Evolutionary conservation across 2,113 vertebrate species (phyloP), one percentile per base, ranked within the genome.

Genomic region (Lota lota): DNA sequence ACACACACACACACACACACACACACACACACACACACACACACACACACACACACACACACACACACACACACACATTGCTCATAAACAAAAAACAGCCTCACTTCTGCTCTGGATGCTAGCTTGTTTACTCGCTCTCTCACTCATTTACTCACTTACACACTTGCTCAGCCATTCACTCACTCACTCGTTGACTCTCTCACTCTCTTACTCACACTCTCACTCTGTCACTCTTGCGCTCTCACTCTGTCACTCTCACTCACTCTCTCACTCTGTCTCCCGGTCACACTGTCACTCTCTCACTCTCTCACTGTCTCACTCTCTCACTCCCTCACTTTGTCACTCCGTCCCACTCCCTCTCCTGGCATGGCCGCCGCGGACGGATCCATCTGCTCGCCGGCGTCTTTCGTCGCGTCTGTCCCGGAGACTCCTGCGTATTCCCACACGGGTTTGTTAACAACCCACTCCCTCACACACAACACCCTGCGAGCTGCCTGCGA

Each of bases 341-440:
- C 16, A 53, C 50, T 22, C 63, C 14, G 8, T 53, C 36, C 20
- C 19, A 14, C 19, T 20, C 36, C 20, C 65, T 53, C 51, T 12
- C 53, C 28, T 10, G 21, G 56, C 71, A 10, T 47, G 57, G 50
- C 66, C 11, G 50, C 10, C 5, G 17, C 11, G 12, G 57, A 20
- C 11, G 11, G n/a, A 70, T 87, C 89, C 86, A 90, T 89, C 88
- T 91, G 87, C 82, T 87, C 3, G 62, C 1, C 69, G 79, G 66
- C 58, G 4, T 87, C 84, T 84, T 79, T 85, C 81, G 28, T 67
- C 82, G 63, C 81, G 62, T 85, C 79, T 80, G 40, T 83, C 78
- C 22, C 59, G 68, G 65, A 1, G 74, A 73, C 76, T 68, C 75
- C 72, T 3, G 75, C 56, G 24, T 77, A 83, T 87, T 88, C 86